Base-by-base conservation (phyloP, 1,140 invertebrate genomes). In the Brachionus asplanchnoidis region DNA sequence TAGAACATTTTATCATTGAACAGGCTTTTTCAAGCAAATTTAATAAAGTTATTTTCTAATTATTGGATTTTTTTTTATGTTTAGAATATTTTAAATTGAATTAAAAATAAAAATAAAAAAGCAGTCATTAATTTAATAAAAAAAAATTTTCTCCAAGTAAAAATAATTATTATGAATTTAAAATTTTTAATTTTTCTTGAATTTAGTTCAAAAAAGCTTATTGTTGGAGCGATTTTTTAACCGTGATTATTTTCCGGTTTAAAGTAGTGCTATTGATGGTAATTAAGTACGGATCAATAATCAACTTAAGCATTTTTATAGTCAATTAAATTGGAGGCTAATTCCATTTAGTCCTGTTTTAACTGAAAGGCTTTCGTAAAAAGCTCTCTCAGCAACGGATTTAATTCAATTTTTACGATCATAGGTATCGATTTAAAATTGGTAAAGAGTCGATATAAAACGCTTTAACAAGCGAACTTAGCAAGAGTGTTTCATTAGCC, bases 261-360 rank as follows among this genome's bases (percentile, higher is more conserved):
- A 60, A 60, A 60, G n/a, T 60, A 26, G n/a, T 60, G 53, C n/a
- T 4, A 23, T 60, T 73, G 40, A 73, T 73, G 68, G 68, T 42
- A 42, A 73, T 73, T 73, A 73, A 73, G 28, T 17, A 73, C 68
- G 68, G 68, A 73, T 73, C 68, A 42, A 73, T 73, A 40, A 73
- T 60, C 53, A 60, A 20, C 53, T 60, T 60, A 60, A 60, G 53
- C 23, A 14, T 68, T 68, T 68, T 68, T 68, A 68, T 60, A 60
- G 53, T 60, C 53, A 68, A 68, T 68, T 68, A 32, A 32, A 68
- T 36, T 68, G 3, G n/a, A 68, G 66, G 66, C 66, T 68, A 68
- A 68, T 68, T 68, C 32, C 26, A 68, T 68, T 68, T 14, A n/a
- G 66, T 68, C 26, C 26, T 68, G 17, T 68, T 68, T 68, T 40